Evolutionary conservation across 1,140 invertebrate genomes (phyloP).

Genomic region (Drosophila ogumai): DNA sequence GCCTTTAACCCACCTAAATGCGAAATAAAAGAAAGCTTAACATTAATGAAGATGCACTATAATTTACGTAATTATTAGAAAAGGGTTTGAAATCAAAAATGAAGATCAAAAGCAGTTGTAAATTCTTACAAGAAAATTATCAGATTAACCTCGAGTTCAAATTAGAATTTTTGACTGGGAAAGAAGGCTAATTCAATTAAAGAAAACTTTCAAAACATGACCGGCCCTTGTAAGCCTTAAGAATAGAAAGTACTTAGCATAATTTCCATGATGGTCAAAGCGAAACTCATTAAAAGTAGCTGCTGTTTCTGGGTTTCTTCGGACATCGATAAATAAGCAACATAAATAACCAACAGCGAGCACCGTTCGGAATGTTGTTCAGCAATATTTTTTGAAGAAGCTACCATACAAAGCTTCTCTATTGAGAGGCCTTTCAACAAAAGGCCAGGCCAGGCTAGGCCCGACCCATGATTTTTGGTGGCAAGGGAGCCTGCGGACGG

Average conservation of each 20-base stretch:
- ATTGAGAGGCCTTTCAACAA: conserved; percentile 61
- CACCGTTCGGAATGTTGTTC: conserved; percentile 31
- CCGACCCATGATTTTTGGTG: conserved; percentile 9
- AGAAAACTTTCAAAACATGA: conserved; percentile 68
- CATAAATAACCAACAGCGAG: conserved; percentile 49
- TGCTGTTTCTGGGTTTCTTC: conserved; percentile 14
- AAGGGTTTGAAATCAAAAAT: conserved; percentile 2
- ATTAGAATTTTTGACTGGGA: conserved; percentile 29
- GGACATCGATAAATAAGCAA: conserved; percentile 54
- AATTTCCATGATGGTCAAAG: conserved; percentile 36
- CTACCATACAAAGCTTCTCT: conserved; percentile 39
- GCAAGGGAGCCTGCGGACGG: conserved; percentile 8
- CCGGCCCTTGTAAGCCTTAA: conserved; percentile 44
- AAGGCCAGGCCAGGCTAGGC: conserved; percentile 21
- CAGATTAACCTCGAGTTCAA: conserved; percentile 6
- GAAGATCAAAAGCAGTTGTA: neutral
- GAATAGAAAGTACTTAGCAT: conserved; percentile 63
- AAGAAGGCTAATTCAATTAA: conserved; percentile 68
- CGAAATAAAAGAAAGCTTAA: neutral
- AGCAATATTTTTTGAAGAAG: conserved; percentile 46
- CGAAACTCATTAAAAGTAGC: conserved; percentile 62
- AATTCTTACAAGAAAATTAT: conserved; percentile 2
- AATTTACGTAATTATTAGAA: conserved; percentile 1
- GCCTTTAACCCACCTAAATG: neutral
- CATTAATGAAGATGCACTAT: conserved; percentile 3